Percentiles rank a stretch among this genome's conserved stretches.
phyloP scores from a whole-genome alignment of 2,888 invertebrate species.

The Tenodera sinensis region DNA sequence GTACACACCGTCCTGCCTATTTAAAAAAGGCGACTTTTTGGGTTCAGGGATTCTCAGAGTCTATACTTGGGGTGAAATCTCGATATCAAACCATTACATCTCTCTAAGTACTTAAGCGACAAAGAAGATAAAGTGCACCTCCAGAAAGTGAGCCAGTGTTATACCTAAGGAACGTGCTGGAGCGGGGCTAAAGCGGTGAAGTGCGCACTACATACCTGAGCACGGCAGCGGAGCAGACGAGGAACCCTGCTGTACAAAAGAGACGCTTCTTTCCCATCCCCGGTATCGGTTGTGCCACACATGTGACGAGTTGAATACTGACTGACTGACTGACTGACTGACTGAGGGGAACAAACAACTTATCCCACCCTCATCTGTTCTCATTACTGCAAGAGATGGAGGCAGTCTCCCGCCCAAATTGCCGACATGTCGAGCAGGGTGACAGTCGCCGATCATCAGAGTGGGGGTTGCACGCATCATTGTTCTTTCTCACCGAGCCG shows the following conservation, averaged over 20 bases:
- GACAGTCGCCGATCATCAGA: background rate
- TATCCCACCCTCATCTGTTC: background rate
- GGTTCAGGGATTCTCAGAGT: too few species aligned
- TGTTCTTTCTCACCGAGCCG: background rate
- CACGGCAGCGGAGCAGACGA: background rate
- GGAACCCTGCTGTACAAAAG: background rate
- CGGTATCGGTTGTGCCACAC: background rate
- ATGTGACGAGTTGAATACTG: background rate
- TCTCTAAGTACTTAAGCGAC: too few species aligned
- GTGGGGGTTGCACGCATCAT: background rate
- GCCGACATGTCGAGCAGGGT: background rate
- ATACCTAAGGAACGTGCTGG: too few species aligned
- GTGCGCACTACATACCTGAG: background rate
- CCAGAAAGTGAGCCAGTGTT: too few species aligned
- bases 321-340: too few species aligned
- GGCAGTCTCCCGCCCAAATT: background rate
- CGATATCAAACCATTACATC: too few species aligned
- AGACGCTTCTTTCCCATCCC: background rate
- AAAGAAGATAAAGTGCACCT: too few species aligned
- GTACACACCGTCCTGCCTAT: too few species aligned
- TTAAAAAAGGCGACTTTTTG: too few species aligned
- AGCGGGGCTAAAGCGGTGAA: too few species aligned
- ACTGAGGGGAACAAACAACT: background rate
- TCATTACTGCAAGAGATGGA: background rate
- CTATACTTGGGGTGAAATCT: too few species aligned